Conservation (phyloP, 2,113 vertebrate species). For the Amia ocellicauda region DNA sequence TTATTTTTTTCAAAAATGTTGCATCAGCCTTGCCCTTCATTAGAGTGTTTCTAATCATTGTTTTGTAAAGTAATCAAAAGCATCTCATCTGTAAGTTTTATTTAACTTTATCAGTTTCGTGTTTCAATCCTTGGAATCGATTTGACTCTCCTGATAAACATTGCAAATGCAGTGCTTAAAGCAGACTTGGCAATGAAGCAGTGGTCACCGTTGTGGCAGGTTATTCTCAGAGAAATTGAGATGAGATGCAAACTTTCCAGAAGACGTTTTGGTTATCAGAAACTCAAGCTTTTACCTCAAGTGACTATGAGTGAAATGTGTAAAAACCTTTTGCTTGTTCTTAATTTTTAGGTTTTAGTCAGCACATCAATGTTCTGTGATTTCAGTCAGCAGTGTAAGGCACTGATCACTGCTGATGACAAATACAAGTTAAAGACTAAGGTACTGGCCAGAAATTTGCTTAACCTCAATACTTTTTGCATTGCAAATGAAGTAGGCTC, state of each 20-base stretch:
- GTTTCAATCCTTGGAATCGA: conserved; percentile 10
- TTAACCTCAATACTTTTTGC: conserved; percentile 28
- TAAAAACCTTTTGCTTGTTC: conserved; percentile 36
- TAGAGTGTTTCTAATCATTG: too few species aligned
- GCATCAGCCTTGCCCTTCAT: too few species aligned
- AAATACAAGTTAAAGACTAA: conserved; percentile 45
- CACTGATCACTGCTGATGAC: conserved; percentile 33
- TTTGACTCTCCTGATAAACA: conserved; percentile 43
- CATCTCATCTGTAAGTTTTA: too few species aligned
- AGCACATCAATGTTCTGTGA: conserved; percentile 1
- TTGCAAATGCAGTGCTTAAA: conserved; percentile 38
- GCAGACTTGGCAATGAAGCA: conserved; percentile 22
- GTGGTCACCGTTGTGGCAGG: conserved; percentile 39
- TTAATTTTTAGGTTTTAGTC: conserved; percentile 25
- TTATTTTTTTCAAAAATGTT: too few species aligned
- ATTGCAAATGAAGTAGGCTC: conserved; percentile 34
- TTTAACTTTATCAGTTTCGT: too few species aligned
- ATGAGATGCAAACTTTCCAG: conserved; percentile 48
- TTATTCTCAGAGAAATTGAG: conserved; percentile 35
- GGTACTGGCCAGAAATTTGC: conserved; percentile 43
- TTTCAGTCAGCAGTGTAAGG: conserved; percentile 13
- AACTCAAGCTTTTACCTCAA: too few species aligned
- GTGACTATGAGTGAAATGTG: too few species aligned
- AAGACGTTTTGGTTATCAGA: conserved; percentile 35
- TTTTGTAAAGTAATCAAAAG: too few species aligned